phyloP scores from a whole-genome alignment of 2,113 vertebrate genomes.

The Peromyscus maniculatus region DNA sequence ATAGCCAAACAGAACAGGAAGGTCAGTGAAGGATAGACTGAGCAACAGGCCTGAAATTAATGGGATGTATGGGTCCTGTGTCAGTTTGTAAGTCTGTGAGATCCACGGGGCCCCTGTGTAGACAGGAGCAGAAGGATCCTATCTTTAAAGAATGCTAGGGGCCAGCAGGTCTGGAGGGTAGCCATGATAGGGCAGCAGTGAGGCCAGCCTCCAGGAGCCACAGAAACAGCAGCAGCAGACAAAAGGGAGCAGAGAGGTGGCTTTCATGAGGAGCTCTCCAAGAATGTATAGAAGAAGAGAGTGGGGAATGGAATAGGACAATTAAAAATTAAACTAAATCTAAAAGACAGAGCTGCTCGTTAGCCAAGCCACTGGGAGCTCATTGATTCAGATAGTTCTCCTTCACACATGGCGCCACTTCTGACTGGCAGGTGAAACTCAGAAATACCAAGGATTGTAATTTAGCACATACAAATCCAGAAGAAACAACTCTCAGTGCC shows the following conservation, averaged over 20 bases:
- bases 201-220: neutral
- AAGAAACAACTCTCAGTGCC: neutral
- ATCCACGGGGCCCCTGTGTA: neutral
- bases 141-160: neutral
- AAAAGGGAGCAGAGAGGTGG: neutral
- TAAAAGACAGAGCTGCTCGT: neutral
- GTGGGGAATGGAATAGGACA: neutral
- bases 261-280: neutral
- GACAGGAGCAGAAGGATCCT: neutral
- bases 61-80: neutral
- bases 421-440: neutral
- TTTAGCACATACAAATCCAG: neutral
- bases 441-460: neutral
- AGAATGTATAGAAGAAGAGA: neutral
- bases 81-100: neutral
- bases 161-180: neutral
- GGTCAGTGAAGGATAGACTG: neutral
- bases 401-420: neutral
- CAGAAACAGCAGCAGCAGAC: neutral
- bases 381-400: neutral
- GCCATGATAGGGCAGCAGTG: accelerated
- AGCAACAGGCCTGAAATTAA: neutral
- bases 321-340: neutral
- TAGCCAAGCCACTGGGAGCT: neutral
- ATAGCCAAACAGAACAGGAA: neutral